Evolutionary conservation across 2,797 vertebrate species (phyloP).

Genomic region (Anabas testudineus): DNA sequence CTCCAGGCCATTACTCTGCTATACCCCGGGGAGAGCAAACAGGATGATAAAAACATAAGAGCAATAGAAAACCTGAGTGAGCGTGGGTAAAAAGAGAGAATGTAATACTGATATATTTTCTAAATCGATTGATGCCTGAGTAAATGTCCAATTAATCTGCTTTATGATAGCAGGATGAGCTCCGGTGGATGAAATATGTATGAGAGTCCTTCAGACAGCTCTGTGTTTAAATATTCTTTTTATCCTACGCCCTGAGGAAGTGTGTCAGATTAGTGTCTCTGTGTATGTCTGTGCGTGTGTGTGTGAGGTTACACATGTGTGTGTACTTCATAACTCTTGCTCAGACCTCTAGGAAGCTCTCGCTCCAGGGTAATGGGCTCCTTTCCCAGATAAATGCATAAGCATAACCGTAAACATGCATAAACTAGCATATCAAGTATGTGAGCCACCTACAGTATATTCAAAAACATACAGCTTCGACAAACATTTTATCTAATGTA

Average conservation of each 20-base stretch:
- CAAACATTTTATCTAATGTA: background rate
- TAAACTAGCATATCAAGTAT: background rate
- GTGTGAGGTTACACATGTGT: constrained; percentile 36
- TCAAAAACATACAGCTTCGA: constrained; percentile 11
- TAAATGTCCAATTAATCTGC: constrained; percentile 82
- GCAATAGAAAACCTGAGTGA: constrained; percentile 48
- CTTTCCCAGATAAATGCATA: constrained; percentile 14
- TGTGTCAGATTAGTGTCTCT: constrained; percentile 59
- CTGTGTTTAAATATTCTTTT: constrained; percentile 78
- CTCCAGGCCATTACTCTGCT: constrained; percentile 46
- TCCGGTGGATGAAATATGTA: constrained; percentile 79
- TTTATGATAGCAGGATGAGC: constrained; percentile 73
- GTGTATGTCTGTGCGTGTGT: constrained; percentile 37
- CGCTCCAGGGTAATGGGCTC: constrained; percentile 43
- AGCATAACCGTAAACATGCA: constrained; percentile 31
- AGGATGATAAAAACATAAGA: constrained; percentile 57
- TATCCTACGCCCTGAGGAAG: constrained; percentile 72
- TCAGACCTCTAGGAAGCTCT: constrained; percentile 60
- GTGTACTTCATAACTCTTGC: constrained; percentile 33
- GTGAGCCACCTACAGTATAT: constrained; percentile 2
- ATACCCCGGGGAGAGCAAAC: constrained; percentile 36
- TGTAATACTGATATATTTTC: constrained; percentile 64
- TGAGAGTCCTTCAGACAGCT: constrained; percentile 75
- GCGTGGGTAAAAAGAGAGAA: constrained; percentile 33
- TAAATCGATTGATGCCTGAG: constrained; percentile 78